Evolutionary conservation across 2,113 vertebrate species (phyloP).

Genomic region (Kobus ellipsiprymnus): DNA sequence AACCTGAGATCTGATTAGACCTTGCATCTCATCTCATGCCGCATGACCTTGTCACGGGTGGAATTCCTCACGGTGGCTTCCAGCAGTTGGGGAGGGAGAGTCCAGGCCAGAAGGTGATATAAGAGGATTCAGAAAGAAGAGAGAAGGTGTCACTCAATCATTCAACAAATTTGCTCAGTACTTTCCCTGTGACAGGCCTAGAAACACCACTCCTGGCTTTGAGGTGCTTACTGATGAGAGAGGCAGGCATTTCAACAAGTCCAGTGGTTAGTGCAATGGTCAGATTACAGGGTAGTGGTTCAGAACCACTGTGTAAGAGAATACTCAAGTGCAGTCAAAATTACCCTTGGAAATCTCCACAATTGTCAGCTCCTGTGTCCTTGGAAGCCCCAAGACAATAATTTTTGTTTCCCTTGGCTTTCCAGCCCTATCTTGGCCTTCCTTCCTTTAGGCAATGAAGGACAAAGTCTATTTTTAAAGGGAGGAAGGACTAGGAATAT

Average conservation of each 20-base stretch:
- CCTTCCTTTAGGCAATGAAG: neutral
- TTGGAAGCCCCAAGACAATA: neutral
- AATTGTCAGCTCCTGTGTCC: neutral
- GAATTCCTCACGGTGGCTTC: no score
- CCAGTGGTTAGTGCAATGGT: neutral
- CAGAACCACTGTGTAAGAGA: neutral
- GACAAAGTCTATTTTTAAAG: conserved; percentile 3
- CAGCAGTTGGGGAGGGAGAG: no score
- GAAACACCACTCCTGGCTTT: neutral
- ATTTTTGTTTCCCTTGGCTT: conserved; percentile 33
- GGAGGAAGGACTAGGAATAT: neutral
- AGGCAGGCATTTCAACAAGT: neutral
- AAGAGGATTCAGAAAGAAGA: neutral
- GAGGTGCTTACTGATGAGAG: neutral
- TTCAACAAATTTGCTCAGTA: neutral
- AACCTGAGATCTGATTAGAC: no score
- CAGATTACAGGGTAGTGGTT: neutral
- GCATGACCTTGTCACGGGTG: no score
- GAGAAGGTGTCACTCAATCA: neutral
- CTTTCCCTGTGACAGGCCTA: neutral
- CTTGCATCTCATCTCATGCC: no score
- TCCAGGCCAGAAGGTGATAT: neutral
- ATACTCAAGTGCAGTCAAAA: neutral
- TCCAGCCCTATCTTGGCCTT: neutral
- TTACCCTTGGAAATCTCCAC: neutral